A percentile compares a stretch with the other conserved stretches of the same genome.
Evolutionary conservation across 1,140 invertebrate species (phyloP).

Genomic region (Mylabris phalerata): DNA sequence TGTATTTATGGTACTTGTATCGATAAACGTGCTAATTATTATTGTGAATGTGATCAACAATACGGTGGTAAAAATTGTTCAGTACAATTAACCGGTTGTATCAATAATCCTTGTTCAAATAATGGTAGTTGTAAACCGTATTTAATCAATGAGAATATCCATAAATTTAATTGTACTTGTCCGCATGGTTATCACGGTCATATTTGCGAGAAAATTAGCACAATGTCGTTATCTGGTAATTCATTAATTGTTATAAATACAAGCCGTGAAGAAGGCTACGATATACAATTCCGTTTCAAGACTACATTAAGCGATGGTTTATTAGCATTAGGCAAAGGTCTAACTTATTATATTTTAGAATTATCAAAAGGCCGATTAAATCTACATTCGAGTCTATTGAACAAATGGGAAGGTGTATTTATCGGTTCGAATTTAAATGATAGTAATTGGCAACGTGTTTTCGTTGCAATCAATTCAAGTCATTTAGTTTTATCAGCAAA

Average conservation of each 20-base stretch:
- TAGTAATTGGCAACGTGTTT: slow-evolving; percentile 81
- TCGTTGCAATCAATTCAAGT: slow-evolving; percentile 78
- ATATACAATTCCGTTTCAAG: slow-evolving; percentile 82
- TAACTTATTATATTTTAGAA: slow-evolving; percentile 76
- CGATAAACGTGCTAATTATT: slow-evolving; percentile 71
- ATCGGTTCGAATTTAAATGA: slow-evolving; percentile 76
- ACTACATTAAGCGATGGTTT: slow-evolving; percentile 81
- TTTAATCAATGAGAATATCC: slow-evolving; percentile 66
- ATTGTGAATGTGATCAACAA: slow-evolving; percentile 67
- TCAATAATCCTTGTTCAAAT: slow-evolving; percentile 67
- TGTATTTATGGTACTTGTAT: slow-evolving; percentile 74
- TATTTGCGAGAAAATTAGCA: slow-evolving; percentile 74
- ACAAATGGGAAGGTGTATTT: slow-evolving; percentile 84
- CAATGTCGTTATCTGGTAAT: slow-evolving; percentile 73
- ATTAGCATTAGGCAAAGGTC: slow-evolving; percentile 75
- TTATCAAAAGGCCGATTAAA: slow-evolving; percentile 75
- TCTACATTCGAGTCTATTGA: slow-evolving; percentile 75
- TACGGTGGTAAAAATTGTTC: slow-evolving; percentile 93
- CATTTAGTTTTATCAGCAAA: slow-evolving; percentile 79
- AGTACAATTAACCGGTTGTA: slow-evolving; percentile 69
- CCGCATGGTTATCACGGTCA: slow-evolving; percentile 71
- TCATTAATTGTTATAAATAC: slow-evolving; percentile 74
- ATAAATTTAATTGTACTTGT: slow-evolving; percentile 80
- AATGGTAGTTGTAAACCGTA: slow-evolving; percentile 76
- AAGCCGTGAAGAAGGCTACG: slow-evolving; percentile 74